Conservation (phyloP, 2,113 vertebrate species). For the Onychorhynchus coronatus region DNA sequence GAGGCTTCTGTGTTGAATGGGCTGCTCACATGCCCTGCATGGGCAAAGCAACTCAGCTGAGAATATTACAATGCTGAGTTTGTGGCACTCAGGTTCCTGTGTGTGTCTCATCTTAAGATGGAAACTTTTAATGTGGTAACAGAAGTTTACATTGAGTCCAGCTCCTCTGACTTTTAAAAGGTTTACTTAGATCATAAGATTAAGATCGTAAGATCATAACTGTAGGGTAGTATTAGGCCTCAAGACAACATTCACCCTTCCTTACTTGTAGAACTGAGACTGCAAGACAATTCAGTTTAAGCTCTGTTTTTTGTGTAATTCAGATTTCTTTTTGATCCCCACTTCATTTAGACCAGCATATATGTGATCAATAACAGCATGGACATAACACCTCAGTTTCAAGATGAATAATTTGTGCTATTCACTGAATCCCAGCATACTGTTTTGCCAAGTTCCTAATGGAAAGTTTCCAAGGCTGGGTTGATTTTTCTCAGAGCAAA, state of each 20-base stretch:
- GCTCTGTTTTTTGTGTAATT: not conserved
- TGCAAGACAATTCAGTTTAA: not conserved
- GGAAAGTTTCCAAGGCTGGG: not conserved
- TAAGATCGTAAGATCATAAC: not conserved
- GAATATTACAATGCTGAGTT: not conserved
- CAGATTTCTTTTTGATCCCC: not conserved
- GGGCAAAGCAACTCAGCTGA: not conserved
- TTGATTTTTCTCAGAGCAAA: not conserved
- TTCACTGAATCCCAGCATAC: not conserved
- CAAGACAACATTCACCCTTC: not conserved
- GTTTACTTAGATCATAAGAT: not conserved
- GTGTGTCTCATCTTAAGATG: not conserved
- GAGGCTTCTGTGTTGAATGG: not conserved
- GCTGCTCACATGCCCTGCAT: not conserved
- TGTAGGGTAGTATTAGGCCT: not conserved
- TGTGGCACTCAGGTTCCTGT: not conserved
- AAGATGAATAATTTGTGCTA: not conserved
- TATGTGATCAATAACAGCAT: fast-evolving
- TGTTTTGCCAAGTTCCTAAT: not conserved
- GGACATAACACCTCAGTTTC: not conserved
- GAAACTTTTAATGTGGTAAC: not conserved
- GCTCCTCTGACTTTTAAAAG: not conserved
- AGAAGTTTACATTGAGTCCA: not conserved
- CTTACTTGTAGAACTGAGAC: not conserved
- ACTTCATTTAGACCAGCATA: not conserved